Conservation (phyloP, 1,140 invertebrate genomes). For the Orchestia grillus region DNA sequence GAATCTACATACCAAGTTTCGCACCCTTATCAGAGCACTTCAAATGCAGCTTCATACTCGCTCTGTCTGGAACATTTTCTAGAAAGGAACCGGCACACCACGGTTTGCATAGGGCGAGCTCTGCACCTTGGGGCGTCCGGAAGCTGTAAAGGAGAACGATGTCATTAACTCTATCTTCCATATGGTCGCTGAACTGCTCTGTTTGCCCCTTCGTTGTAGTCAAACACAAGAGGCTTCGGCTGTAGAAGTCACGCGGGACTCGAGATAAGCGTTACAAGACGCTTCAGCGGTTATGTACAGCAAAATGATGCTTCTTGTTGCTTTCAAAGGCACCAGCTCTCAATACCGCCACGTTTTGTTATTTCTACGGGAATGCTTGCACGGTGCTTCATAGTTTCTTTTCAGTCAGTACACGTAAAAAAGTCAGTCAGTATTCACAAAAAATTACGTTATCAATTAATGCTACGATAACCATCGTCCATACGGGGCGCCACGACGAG, state of each 20-base stretch:
- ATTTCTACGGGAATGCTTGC: neutral
- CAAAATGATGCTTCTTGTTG: neutral
- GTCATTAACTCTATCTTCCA: neutral
- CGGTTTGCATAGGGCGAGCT: neutral
- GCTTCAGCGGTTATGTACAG: neutral
- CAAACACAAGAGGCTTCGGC: neutral
- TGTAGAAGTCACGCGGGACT: neutral
- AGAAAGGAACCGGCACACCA: neutral
- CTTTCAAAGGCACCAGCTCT: neutral
- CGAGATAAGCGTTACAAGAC: neutral
- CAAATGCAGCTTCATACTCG: neutral
- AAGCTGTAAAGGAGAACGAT: slow-evolving; percentile 7
- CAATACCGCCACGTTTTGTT: neutral
- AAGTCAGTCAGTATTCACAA: too few species aligned
- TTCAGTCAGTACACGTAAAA: too few species aligned
- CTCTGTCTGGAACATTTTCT: neutral
- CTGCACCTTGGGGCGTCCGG: neutral
- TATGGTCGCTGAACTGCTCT: neutral
- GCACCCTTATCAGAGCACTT: neutral
- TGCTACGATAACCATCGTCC: too few species aligned
- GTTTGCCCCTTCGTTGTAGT: neutral
- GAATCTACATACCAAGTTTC: neutral
- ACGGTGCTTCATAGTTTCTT: neutral
- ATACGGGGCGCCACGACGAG: too few species aligned
- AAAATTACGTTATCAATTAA: too few species aligned